These are phyloP conservation scores for Setipinna tenuifilis DNA, from an alignment of 2,797 vertebrate genomes.

Conservation along the genomic window DNA sequence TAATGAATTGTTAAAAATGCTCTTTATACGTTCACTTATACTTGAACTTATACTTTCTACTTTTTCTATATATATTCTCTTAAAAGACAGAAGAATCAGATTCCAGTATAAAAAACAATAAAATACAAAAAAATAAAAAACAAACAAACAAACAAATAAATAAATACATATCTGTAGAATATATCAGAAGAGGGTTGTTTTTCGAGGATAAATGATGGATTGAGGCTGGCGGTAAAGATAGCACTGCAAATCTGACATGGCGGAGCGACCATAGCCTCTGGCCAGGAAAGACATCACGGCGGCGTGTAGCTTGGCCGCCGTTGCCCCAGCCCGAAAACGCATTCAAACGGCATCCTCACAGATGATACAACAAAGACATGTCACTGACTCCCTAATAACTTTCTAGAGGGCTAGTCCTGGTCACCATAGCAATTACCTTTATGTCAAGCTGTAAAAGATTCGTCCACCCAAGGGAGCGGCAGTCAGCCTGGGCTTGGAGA, in stretches of 20 bases:
- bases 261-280: conserved; percentile 54
- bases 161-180: not conserved
- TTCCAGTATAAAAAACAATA: not conserved
- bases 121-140: too few species aligned
- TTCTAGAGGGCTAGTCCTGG: conserved; percentile 79
- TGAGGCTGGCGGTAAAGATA: conserved; percentile 23
- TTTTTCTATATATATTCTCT: not conserved
- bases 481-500: conserved; percentile 67
- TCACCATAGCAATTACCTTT: conserved; percentile 81
- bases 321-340: conserved; percentile 57
- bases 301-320: conserved; percentile 48
- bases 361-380: conserved; percentile 71
- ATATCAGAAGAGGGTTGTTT: not conserved
- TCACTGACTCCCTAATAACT: conserved; percentile 79
- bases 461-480: conserved; percentile 74
- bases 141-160: too few species aligned
- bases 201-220: conserved; percentile 21
- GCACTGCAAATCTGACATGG: conserved; percentile 49
- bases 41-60: too few species aligned
- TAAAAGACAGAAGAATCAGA: not conserved
- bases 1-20: not conserved
- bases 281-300: conserved; percentile 61
- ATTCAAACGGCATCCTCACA: conserved; percentile 69
- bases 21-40: not conserved
- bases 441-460: conserved; percentile 81